Evolutionary conservation across 2,797 vertebrate genomes (phyloP), one percentile per base, ranked within the genome.

Genomic region (Pelobates cultripes): DNA sequence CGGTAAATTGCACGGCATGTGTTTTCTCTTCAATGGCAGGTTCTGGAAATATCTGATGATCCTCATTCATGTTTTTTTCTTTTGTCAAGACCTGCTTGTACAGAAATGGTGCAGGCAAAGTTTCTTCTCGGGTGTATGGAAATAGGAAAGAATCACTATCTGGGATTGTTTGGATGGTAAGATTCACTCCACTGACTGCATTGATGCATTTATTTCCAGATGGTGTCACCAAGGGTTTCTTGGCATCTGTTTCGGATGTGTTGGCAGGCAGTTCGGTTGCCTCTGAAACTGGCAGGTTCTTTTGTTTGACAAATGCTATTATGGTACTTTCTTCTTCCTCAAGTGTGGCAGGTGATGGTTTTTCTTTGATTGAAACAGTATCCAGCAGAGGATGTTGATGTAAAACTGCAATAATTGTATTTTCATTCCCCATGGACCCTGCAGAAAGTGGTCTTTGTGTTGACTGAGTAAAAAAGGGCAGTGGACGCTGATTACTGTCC

Each of bases 381-480:
- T 68, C 41, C 7, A 13, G 15, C 41, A 66, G 13, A 45, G 82
- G 67, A 51, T 79, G 82, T 61, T 84, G 82, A 72, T 84, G 82
- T 43, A 84, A 61, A 5, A 84, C 82, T 43, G 82, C 82, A 17
- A 84, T 79, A 14, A 84, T 84, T 47, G 71, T 45, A 41, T 42
- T 79, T 13, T 71, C 72, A 15, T 66, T 84, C 2, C 64, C 72
- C 5, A 47, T 41, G 10, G 77, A 5, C 4, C 44, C 66, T 8
- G 82, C 77, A 55, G 82, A 79, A 41, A 84, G 77, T 28, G 82
- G 82, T 13, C 82, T 79, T 15, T 75, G 72, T 12, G 77, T 84
- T 15, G 82, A 84, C 13, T 67, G 74, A 4, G 60, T 41, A 8
- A 57, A 79, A 28, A 14, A 3, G 8, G 71, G 71, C 47, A 45